A percentile compares a stretch with the other conserved stretches of the same genome.
Evolutionary conservation across 2,113 vertebrate species (phyloP).

Genomic region (Ageneiosus marmoratus): DNA sequence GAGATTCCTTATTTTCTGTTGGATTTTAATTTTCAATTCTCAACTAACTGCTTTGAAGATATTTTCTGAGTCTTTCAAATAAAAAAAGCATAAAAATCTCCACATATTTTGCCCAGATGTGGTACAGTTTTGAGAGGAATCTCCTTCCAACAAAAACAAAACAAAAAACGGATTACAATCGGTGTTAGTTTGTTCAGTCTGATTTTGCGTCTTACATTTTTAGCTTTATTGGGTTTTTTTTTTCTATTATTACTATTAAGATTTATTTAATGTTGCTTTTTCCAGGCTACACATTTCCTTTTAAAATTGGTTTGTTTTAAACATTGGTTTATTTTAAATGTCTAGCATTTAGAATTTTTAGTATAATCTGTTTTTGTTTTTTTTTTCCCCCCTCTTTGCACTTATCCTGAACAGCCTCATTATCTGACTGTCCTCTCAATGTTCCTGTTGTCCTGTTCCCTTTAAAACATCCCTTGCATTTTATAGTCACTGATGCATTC

Average conservation of each 20-base stretch:
- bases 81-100: not conserved
- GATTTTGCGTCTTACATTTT: slow-evolving; percentile 34
- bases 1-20: slow-evolving; percentile 16
- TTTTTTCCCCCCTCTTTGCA: slow-evolving; percentile 41
- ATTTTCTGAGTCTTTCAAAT: slow-evolving; percentile 14
- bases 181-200: slow-evolving; percentile 30
- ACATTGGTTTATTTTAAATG: slow-evolving; percentile 20
- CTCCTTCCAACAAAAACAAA: not conserved
- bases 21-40: slow-evolving; percentile 20
- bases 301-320: slow-evolving; percentile 49
- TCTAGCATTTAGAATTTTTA: not conserved
- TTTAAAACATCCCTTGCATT: not conserved
- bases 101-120: not conserved
- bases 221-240: slow-evolving; percentile 26
- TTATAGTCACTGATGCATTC: slow-evolving; percentile 38
- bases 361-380: no score
- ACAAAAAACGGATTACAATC: not conserved
- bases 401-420: slow-evolving; percentile 35
- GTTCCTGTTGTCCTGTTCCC: slow-evolving; percentile 20
- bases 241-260: no score
- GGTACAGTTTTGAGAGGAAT: not conserved
- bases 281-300: slow-evolving; percentile 7
- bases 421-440: slow-evolving; percentile 23
- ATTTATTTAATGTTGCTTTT: slow-evolving; percentile 57
- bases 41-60: slow-evolving; percentile 14